Conservation (phyloP, 2,797 vertebrate genomes). For the Threskiornis aethiopicus region DNA sequence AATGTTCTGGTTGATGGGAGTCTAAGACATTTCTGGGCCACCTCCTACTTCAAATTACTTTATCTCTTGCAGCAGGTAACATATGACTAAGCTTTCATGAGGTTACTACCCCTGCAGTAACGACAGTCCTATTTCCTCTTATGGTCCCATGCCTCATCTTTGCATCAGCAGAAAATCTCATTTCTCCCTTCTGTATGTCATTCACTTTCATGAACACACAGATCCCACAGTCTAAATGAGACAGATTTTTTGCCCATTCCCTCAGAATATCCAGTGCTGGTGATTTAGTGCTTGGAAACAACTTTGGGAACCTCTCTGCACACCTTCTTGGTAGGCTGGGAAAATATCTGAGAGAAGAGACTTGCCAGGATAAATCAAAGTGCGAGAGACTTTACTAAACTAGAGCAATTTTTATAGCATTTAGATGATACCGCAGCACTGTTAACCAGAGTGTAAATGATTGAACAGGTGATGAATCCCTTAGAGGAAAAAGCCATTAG, state of each 20-base stretch:
- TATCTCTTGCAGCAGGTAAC: neutral
- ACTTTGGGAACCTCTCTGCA: neutral
- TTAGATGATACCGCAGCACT: constrained; percentile 53
- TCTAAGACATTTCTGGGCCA: neutral
- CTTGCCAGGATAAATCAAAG: constrained; percentile 62
- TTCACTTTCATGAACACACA: constrained; percentile 29
- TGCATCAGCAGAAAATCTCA: constrained; percentile 5
- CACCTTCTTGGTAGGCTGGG: neutral
- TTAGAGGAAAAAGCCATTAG: constrained; percentile 59
- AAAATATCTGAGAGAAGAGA: constrained; percentile 23
- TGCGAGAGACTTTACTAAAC: constrained; percentile 55
- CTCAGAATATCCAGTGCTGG: neutral
- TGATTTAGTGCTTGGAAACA: constrained; percentile 35
- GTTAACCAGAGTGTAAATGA: constrained; percentile 67
- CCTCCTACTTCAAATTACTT: neutral
- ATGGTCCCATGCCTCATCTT: neutral
- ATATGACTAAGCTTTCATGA: neutral
- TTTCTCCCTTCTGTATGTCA: constrained; percentile 1
- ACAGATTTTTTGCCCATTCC: neutral
- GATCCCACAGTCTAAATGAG: constrained; percentile 12
- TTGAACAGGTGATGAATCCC: constrained; percentile 64
- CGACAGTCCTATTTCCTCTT: neutral
- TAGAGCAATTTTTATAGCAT: constrained; percentile 60
- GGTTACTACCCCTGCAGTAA: neutral
- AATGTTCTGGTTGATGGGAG: neutral